These are phyloP conservation scores for Trachythela sp. DNA, from an alignment of 64 coral and sea anemone genomes.

Conservation along the genomic window DNA sequence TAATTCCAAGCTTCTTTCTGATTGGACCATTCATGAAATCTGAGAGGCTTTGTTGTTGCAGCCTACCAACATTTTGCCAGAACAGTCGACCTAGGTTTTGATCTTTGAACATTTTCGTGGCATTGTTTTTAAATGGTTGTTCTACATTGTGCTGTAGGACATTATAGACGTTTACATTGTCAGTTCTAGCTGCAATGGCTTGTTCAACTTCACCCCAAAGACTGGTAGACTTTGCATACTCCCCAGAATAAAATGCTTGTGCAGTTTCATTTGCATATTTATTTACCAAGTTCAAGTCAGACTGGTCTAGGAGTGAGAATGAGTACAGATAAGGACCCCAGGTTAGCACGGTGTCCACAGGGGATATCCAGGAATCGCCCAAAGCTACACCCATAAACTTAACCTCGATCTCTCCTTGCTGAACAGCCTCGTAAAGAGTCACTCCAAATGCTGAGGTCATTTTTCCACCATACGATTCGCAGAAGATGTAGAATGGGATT, in stretches of 20 bases:
- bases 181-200: slow-evolving; percentile 55
- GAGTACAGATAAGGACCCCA: slow-evolving; percentile 94
- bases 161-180: slow-evolving; percentile 92
- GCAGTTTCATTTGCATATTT: slow-evolving; percentile 52
- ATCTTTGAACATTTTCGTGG: neutral
- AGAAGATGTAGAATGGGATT: slow-evolving; percentile 91
- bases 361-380: slow-evolving; percentile 97
- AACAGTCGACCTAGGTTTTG: slow-evolving; percentile 50
- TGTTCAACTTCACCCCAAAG: slow-evolving; percentile 55
- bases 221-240: slow-evolving; percentile 61
- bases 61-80: slow-evolving; percentile 52
- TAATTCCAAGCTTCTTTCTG: slow-evolving; percentile 87
- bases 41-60: slow-evolving; percentile 55
- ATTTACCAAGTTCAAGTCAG: slow-evolving; percentile 57
- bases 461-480: slow-evolving; percentile 97
- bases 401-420: slow-evolving; percentile 51
- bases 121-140: neutral
- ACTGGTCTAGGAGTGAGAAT: slow-evolving; percentile 66
- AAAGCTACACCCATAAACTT: slow-evolving; percentile 82
- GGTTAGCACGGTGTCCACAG: slow-evolving; percentile 78
- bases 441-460: slow-evolving; percentile 96
- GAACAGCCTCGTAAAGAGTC: slow-evolving; percentile 61
- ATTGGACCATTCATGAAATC: slow-evolving; percentile 91
- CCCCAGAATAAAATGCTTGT: slow-evolving; percentile 54
- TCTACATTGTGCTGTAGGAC: slow-evolving; percentile 69